phyloP scores from a whole-genome alignment of 2,888 invertebrate genomes.

The Leucophora obtusa region DNA sequence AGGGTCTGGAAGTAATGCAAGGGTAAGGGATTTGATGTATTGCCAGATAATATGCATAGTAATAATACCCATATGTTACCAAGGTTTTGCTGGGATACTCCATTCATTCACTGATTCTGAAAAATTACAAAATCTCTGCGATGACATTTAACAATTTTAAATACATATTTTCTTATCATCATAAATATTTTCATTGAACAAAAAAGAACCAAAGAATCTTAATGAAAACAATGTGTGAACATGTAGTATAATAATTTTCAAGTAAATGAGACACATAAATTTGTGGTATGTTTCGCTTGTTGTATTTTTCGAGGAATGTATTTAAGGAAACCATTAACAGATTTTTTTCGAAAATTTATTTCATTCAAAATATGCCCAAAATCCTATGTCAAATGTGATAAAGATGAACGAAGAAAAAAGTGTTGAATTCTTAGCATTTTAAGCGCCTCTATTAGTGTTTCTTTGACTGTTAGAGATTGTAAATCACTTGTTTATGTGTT shows the following conservation, averaged over 20 bases:
- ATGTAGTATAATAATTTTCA: constrained; percentile 62
- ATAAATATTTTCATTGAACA: constrained; percentile 15
- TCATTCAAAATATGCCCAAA: constrained; percentile 29
- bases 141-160: constrained; percentile 60
- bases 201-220: constrained; percentile 65
- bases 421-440: constrained; percentile 39
- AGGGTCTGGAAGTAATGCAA: too few relatives aligned
- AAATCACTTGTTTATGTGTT: constrained; percentile 14
- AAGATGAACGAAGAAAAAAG: constrained; percentile 28
- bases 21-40: too few relatives aligned
- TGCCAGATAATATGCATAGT: too few relatives aligned
- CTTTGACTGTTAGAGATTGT: neutral
- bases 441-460: constrained; percentile 44
- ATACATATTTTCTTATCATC: constrained; percentile 53
- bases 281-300: constrained; percentile 27
- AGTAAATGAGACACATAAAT: constrained; percentile 63
- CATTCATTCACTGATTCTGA: constrained; percentile 21
- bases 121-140: constrained; percentile 50
- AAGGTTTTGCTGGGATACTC: too few relatives aligned
- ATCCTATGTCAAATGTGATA: constrained; percentile 9
- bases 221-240: constrained; percentile 78
- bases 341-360: constrained; percentile 22
- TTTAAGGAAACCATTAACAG: constrained; percentile 42
- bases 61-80: too few relatives aligned
- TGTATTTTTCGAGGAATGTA: neutral